Conservation (phyloP, 2,797 vertebrate genomes). For the Poeciliopsis infans region DNA sequence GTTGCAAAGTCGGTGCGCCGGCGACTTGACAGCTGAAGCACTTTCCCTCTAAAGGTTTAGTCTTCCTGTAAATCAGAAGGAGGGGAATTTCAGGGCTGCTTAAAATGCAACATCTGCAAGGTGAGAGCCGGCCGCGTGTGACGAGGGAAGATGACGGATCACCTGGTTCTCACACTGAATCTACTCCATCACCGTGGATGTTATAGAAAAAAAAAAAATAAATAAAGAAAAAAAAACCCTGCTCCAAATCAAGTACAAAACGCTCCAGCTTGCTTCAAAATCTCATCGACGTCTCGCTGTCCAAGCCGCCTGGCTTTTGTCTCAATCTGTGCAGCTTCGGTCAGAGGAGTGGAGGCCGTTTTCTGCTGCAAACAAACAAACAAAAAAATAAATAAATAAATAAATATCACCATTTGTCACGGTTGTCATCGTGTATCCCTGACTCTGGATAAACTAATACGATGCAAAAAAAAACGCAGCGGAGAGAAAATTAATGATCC, state of each 20-base stretch:
- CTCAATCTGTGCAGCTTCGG: constrained; percentile 48
- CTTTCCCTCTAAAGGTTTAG: constrained; percentile 15
- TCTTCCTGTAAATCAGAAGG: constrained; percentile 8
- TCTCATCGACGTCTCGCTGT: constrained; percentile 48
- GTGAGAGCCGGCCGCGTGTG: constrained; percentile 11
- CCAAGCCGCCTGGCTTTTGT: constrained; percentile 44
- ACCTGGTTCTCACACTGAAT: constrained; percentile 34
- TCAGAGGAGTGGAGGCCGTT: constrained; percentile 26
- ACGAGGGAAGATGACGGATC: constrained; percentile 25
- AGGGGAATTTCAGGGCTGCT: constrained; percentile 6
- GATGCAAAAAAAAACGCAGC: background rate
- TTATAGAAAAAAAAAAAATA: constrained; percentile 33
- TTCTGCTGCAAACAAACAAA: constrained; percentile 14
- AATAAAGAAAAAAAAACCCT: background rate
- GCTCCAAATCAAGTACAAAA: constrained; percentile 42
- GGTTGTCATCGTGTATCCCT: background rate
- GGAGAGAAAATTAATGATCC: background rate
- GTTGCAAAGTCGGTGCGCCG: constrained; percentile 14
- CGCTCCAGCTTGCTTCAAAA: constrained; percentile 42
- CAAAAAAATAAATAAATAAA: constrained; percentile 37
- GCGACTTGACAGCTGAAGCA: constrained; percentile 33
- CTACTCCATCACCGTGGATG: constrained; percentile 39
- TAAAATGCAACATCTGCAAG: constrained; percentile 11
- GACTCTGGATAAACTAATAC: background rate
- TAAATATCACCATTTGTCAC: constrained; percentile 10